A percentile compares a stretch with the other conserved stretches of the same genome.
These are phyloP conservation scores for Callyntrura sp. DNA, from an alignment of 2,888 invertebrate genomes.

Conservation along the genomic window DNA sequence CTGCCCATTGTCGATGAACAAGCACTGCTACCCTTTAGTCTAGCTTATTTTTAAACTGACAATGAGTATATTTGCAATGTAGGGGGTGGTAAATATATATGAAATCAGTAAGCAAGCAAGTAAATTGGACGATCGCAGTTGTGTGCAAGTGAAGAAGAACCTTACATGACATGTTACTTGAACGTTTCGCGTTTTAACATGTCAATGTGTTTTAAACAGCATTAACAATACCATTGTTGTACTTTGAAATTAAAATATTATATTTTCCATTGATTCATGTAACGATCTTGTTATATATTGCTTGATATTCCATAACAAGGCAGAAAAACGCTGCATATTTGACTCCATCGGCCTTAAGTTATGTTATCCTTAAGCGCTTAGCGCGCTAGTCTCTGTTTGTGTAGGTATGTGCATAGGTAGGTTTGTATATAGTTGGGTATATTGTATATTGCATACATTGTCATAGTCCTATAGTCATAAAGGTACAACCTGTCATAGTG, in stretches of 20 bases:
- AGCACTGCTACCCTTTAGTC: not conserved
- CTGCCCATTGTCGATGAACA: conserved; percentile 13
- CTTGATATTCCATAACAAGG: conserved; percentile 38
- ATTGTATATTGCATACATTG: too few species aligned
- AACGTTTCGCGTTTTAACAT: not conserved
- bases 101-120: not conserved
- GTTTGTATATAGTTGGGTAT: not conserved
- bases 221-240: not conserved
- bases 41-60: conserved; percentile 46
- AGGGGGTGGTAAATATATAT: conserved; percentile 23
- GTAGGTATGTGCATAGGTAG: not conserved
- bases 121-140: not conserved
- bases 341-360: conserved; percentile 36
- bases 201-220: conserved; percentile 8
- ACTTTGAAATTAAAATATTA: not conserved
- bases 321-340: not conserved
- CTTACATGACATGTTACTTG: conserved; percentile 1
- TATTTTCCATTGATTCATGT: not conserved
- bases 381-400: not conserved
- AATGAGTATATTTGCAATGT: not conserved
- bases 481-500: too few species aligned
- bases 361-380: conserved; percentile 15
- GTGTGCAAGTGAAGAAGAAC: conserved; percentile 5
- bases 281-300: conserved; percentile 15
- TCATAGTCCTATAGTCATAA: too few species aligned